phyloP scores from a whole-genome alignment of 1,140 invertebrate genomes.

The Drosophila murphyi region DNA sequence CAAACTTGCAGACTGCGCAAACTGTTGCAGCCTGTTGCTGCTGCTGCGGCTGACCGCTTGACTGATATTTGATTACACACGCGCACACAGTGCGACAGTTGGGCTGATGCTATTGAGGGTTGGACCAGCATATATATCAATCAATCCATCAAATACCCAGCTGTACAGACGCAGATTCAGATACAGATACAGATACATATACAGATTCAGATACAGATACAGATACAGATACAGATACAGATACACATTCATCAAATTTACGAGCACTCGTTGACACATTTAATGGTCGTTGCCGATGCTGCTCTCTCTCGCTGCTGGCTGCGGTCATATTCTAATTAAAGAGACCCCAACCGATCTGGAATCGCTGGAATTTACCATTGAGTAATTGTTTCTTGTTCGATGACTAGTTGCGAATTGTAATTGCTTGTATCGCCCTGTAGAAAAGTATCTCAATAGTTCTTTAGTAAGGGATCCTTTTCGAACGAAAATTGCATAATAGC shows the following conservation, averaged over 20 bases:
- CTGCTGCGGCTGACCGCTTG: not conserved
- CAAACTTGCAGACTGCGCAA: constrained; percentile 12
- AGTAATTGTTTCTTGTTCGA: not conserved
- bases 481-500: not conserved
- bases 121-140: constrained; percentile 40
- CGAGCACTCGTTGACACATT: constrained; percentile 48
- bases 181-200: constrained; percentile 3
- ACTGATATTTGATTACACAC: not conserved
- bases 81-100: constrained; percentile 52
- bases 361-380: too few relatives aligned
- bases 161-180: constrained; percentile 21
- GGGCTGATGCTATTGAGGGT: constrained; percentile 23
- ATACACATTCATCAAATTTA: constrained; percentile 47
- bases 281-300: constrained; percentile 19
- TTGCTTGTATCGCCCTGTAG: not conserved
- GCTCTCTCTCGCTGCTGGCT: not conserved
- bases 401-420: not conserved
- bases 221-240: constrained; percentile 3
- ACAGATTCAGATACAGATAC: too few relatives aligned
- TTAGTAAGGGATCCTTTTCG: not conserved
- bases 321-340: constrained; percentile 1
- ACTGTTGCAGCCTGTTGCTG: constrained; percentile 42
- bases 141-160: constrained; percentile 50
- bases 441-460: too few relatives aligned
- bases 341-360: not conserved